Conservation (phyloP, 1,140 invertebrate genomes). For the Phthorimaea operculella region DNA sequence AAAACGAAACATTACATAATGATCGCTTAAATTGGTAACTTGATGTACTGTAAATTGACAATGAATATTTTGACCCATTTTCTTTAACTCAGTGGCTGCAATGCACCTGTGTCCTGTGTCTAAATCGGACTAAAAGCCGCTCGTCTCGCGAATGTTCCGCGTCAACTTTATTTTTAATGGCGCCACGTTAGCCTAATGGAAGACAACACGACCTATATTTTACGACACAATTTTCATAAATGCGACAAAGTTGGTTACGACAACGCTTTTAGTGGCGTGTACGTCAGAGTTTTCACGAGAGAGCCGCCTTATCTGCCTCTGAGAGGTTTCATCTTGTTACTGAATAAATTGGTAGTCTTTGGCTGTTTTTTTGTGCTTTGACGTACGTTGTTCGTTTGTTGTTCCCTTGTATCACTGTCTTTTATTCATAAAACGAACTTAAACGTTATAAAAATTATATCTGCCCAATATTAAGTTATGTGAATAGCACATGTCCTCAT, state of each 20-base stretch:
- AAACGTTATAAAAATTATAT: too few relatives aligned
- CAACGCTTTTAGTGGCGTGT: conserved; percentile 42
- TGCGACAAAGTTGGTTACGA: conserved; percentile 50
- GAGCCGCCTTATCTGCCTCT: conserved; percentile 3
- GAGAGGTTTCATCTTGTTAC: background rate
- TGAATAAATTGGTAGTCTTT: background rate
- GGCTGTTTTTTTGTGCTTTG: background rate
- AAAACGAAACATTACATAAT: too few relatives aligned
- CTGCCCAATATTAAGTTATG: too few relatives aligned
- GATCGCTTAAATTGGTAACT: too few relatives aligned
- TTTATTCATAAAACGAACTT: too few relatives aligned
- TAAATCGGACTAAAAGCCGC: conserved; percentile 46
- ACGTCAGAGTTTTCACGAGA: conserved; percentile 9
- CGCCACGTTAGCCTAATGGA: conserved; percentile 54
- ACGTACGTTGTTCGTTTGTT: too few relatives aligned
- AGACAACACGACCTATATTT: conserved; percentile 52
- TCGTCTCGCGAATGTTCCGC: conserved; percentile 43
- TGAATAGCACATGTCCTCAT: too few relatives aligned
- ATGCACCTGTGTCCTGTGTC: conserved; percentile 62
- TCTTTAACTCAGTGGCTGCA: conserved; percentile 43
- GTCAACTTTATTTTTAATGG: conserved; percentile 66
- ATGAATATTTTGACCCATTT: too few relatives aligned
- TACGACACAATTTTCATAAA: conserved; percentile 58
- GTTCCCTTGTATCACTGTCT: too few relatives aligned
- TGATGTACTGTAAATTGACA: too few relatives aligned